Conservation (phyloP, 1,140 invertebrate species). For the Zaprionus taronus region DNA sequence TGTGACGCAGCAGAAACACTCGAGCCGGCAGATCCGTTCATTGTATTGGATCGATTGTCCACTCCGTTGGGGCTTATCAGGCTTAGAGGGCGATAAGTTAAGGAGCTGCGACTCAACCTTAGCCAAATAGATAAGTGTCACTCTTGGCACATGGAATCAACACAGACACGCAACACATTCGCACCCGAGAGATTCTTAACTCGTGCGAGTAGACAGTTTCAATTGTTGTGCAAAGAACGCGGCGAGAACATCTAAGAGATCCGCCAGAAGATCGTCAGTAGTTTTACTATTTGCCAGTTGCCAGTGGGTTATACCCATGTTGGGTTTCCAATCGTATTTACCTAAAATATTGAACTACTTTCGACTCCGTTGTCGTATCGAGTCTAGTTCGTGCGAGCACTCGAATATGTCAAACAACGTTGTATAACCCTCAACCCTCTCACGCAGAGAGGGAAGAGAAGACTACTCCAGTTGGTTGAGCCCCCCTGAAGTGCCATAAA, state of each 20-base stretch:
- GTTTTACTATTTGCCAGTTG: constrained; percentile 15
- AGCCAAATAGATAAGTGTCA: constrained; percentile 74
- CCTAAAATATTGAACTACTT: constrained; percentile 72
- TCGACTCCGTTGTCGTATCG: constrained; percentile 24
- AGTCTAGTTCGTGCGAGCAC: constrained; percentile 33
- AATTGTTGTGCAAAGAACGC: constrained; percentile 58
- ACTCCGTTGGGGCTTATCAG: constrained; percentile 69
- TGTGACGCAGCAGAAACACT: constrained; percentile 2
- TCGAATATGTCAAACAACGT: constrained; percentile 72
- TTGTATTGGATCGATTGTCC: constrained; percentile 53
- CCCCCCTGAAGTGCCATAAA: constrained; percentile 67
- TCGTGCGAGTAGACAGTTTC: constrained; percentile 44
- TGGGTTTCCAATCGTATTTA: constrained; percentile 58
- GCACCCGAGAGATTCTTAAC: constrained; percentile 31
- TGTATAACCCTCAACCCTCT: constrained; percentile 61
- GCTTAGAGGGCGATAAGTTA: constrained; percentile 65
- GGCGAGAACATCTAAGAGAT: constrained; percentile 44
- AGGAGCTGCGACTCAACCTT: constrained; percentile 47
- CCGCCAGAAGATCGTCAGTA: constrained; percentile 13
- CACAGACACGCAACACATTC: constrained; percentile 5
- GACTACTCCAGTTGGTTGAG: constrained; percentile 55
- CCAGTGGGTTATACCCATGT: constrained; percentile 22
- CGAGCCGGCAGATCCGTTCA: constrained; percentile 27
- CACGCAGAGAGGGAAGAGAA: neutral
- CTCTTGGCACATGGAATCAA: constrained; percentile 42